phyloP scores from a whole-genome alignment of 2,113 vertebrate species.

The Phrynosoma blainvillii region DNA sequence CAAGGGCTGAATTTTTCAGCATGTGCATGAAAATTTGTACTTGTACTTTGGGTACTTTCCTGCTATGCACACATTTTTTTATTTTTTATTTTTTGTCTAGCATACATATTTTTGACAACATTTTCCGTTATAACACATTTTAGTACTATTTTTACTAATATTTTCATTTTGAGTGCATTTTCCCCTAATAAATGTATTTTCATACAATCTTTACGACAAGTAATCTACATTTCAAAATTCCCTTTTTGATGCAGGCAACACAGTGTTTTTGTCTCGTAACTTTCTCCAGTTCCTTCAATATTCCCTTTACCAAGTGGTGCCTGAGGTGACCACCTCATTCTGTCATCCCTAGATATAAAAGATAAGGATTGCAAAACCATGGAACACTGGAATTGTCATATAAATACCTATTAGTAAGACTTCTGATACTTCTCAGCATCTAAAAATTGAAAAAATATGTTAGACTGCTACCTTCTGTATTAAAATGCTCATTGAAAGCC shows the following conservation, averaged over 20 bases:
- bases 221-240: too few relatives aligned
- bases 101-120: too few relatives aligned
- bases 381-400: neutral
- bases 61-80: too few relatives aligned
- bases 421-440: neutral
- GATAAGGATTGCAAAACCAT: neutral
- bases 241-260: neutral
- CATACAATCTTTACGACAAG: too few relatives aligned
- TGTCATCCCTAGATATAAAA: neutral
- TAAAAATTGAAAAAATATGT: slow-evolving; percentile 8
- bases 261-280: neutral
- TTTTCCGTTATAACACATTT: too few relatives aligned
- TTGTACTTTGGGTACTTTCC: too few relatives aligned
- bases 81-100: too few relatives aligned
- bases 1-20: too few relatives aligned
- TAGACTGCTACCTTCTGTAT: neutral
- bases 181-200: too few relatives aligned
- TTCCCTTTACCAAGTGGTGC: neutral
- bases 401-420: neutral
- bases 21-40: too few relatives aligned
- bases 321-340: neutral
- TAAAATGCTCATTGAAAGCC: slow-evolving; percentile 46
- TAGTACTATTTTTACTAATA: too few relatives aligned
- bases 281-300: neutral
- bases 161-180: too few relatives aligned